These are phyloP conservation scores for Lymantria dispar DNA, from an alignment of 2,888 invertebrate genomes.

Conservation along the genomic window DNA sequence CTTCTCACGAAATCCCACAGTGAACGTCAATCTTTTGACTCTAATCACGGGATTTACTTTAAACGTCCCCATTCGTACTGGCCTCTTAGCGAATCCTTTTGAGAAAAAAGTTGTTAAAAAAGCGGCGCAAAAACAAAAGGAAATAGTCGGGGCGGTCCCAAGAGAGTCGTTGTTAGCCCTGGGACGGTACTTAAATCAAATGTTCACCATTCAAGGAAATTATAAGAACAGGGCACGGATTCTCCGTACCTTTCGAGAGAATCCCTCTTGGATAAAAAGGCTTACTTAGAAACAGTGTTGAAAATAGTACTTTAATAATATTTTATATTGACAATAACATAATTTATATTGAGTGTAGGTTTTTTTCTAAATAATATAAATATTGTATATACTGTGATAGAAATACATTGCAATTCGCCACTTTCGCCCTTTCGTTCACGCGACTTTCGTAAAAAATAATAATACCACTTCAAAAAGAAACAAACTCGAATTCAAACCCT, in stretches of 20 bases:
- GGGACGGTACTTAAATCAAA: conserved; percentile 81
- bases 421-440: too few species aligned
- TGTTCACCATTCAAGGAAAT: conserved; percentile 78
- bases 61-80: conserved; percentile 56
- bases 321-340: conserved; percentile 16
- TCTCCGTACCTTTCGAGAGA: conserved; percentile 52
- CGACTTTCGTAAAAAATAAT: too few species aligned
- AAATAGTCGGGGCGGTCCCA: conserved; percentile 77
- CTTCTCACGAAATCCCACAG: conserved; percentile 56
- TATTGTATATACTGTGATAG: too few species aligned
- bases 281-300: conserved; percentile 56
- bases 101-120: conserved; percentile 70
- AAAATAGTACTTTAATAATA: conserved; percentile 48
- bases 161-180: conserved; percentile 68
- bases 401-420: too few species aligned
- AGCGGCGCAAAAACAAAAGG: conserved; percentile 73
- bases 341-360: not conserved
- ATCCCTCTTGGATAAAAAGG: conserved; percentile 63
- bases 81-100: conserved; percentile 66
- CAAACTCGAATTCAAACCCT: too few species aligned
- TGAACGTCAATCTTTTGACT: conserved; percentile 63
- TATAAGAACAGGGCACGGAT: conserved; percentile 75
- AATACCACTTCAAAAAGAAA: too few species aligned
- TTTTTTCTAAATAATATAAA: too few species aligned
- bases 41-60: conserved; percentile 68